Base-by-base conservation (phyloP, 2,797 vertebrate species). In the Microctenopoma stevenorrisi region DNA sequence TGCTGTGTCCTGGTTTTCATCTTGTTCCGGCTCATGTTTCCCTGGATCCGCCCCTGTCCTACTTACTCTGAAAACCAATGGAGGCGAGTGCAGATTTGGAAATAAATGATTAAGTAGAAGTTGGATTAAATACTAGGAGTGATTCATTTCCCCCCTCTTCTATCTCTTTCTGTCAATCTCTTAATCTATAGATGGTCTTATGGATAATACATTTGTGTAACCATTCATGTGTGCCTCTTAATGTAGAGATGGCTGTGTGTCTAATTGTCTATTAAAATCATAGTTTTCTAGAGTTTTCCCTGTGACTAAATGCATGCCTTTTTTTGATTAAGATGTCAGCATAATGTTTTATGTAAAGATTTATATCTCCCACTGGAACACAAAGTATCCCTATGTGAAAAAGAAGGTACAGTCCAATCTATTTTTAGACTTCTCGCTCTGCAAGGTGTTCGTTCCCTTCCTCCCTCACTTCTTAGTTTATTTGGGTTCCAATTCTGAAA, bases 1-100 rank as follows among this genome's bases (percentile, higher is more conserved):
- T 84, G 78, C 84, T 52, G 53, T 87, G 87, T 81, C 83, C 90
- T 74, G 75, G 75, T 91, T 91, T 89, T 83, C 68, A 78, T 86
- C 76, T 80, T 78, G 65, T 83, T 88, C 72, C 55, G 69, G 69
- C 65, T 86, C 81, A 64, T 82, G 76, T 87, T 86, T 74, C 48
- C n/a, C 13, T 42, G 42, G 74, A 80, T 70, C 78, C 63, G 59
- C 85, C 89, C 74, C 81, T 91, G 89, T 82, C 89, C 89, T 86
- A 90, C 86, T 91, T 91, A 80, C n/a, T 76, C 49, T 72, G 79
- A 63, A 84, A 88, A 85, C 67, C 55, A 79, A 59, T 62, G 70
- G 51, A 77, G 61, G 65, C 40, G 1, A 71, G 64, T 11, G 0
- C 74, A 86, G 72, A 86, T 89, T 89, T 86, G 59, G 63, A 84